These are phyloP conservation scores for Ostrea edulis DNA, from an alignment of 1,140 invertebrate species.

Conservation along the genomic window DNA sequence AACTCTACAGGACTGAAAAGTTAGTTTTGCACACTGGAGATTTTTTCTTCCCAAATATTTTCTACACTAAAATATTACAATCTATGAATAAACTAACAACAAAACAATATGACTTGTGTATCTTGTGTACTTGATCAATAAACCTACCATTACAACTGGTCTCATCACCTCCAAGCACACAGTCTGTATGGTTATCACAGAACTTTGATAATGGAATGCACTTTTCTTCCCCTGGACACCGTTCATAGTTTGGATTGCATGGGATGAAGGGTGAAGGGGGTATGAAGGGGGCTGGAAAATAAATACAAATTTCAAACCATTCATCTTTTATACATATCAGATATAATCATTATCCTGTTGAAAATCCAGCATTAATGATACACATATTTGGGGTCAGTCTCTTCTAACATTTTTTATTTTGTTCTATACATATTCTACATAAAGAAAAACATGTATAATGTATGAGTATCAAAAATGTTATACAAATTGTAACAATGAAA, in stretches of 20 bases:
- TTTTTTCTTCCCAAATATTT: too few species aligned
- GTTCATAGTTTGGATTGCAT: conserved; percentile 50
- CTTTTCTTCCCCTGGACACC: conserved; percentile 51
- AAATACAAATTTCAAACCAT: neutral
- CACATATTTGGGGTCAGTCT: neutral
- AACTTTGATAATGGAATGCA: conserved; percentile 60
- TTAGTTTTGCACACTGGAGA: too few species aligned
- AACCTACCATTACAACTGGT: conserved; percentile 19
- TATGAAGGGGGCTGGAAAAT: neutral
- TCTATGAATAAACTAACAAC: neutral
- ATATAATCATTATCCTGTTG: too few species aligned
- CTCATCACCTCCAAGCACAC: conserved; percentile 48
- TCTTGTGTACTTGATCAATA: neutral
- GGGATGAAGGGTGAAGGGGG: neutral
- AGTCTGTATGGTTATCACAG: conserved; percentile 55
- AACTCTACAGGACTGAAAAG: too few species aligned
- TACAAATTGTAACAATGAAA: too few species aligned
- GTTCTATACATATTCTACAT: too few species aligned
- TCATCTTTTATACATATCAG: neutral
- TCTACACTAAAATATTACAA: too few species aligned
- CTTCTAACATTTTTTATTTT: neutral
- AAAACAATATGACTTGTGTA: neutral
- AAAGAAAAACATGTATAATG: too few species aligned
- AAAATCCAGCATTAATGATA: neutral
- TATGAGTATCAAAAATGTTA: too few species aligned